Percentiles rank a stretch among this genome's conserved stretches.
Conservation (phyloP, 2,113 vertebrate genomes). For the Trogon melanurus region DNA sequence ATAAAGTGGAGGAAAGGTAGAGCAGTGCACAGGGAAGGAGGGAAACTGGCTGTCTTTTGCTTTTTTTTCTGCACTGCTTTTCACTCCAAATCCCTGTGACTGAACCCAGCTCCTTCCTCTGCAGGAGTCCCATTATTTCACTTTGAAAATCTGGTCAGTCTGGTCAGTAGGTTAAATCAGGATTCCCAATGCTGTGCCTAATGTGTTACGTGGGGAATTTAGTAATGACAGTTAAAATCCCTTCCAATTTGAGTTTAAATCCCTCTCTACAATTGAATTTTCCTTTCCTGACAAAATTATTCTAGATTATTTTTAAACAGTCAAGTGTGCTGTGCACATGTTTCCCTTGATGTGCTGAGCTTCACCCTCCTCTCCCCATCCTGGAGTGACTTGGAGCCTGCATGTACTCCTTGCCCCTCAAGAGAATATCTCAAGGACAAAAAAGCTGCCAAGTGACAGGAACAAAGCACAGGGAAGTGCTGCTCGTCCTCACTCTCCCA, state of each 20-base stretch:
- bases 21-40: neutral
- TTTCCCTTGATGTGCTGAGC: neutral
- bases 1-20: neutral
- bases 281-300: slow-evolving; percentile 13
- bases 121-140: slow-evolving; percentile 16
- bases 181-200: slow-evolving; percentile 37
- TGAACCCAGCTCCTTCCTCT: neutral
- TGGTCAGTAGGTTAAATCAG: slow-evolving; percentile 50
- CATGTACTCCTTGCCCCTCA: neutral
- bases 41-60: neutral
- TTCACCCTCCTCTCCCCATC: neutral
- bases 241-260: slow-evolving; percentile 50
- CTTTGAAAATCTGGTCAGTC: slow-evolving; percentile 45
- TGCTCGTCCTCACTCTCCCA: neutral
- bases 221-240: slow-evolving; percentile 32
- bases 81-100: neutral
- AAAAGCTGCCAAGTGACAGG: slow-evolving; percentile 23
- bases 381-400: neutral
- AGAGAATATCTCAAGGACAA: slow-evolving; percentile 46
- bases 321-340: neutral
- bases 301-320: slow-evolving; percentile 55
- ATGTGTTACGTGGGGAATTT: slow-evolving; percentile 24
- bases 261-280: slow-evolving; percentile 24
- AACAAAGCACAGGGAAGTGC: neutral
- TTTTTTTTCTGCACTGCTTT: neutral